Evolutionary conservation across 2,797 vertebrate species (phyloP), one percentile per base, ranked within the genome.

Genomic region (Acanthiza pusilla): DNA sequence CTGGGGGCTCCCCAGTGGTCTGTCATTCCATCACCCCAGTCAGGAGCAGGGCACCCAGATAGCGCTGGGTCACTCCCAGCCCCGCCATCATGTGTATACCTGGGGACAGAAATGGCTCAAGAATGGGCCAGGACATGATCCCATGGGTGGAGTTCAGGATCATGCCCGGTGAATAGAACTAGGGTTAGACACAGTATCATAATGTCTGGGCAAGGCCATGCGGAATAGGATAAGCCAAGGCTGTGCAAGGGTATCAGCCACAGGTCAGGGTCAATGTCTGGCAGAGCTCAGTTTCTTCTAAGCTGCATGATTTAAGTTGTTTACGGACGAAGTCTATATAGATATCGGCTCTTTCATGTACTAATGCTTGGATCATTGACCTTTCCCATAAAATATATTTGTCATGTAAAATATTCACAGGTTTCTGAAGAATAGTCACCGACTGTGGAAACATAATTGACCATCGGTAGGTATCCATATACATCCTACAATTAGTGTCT

Each of bases 111-210:
- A 30, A 29, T 19, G 26, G 4, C 9, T 47, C 43, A 81, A 70
- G 17, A 5, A 29, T 42, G 23, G 26, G 5, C 6, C 2, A 5
- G 53, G 20, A 32, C 2, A 1, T 8, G 3, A 29, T 1, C 11
- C 9, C 27, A 42, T 3, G 11, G 13, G 4, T 60, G 17, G 17
- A 2, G 5, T 16, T 60, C 22, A n/a, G 40, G 12, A 32, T 30
- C 3, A 5, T n/a, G 32, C 2, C 43, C 2, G 0, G 8, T 55
- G 54, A 60, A 13, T 1, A 2, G 5, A 74, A 30, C 10, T 7
- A 47, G 6, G 19, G 12, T 38, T 19, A 62, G 21, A 48, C 13
- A 20, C 4, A 63, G 26, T 7, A 18, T 17, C 8, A 7, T 11
- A 22, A 20, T 17, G 2, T 14, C 34, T 36, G 12, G 8, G 7